Evolutionary conservation across 1,140 invertebrate genomes (phyloP), one percentile per base, ranked within the genome.

Genomic region (Drosophila murphyi): DNA sequence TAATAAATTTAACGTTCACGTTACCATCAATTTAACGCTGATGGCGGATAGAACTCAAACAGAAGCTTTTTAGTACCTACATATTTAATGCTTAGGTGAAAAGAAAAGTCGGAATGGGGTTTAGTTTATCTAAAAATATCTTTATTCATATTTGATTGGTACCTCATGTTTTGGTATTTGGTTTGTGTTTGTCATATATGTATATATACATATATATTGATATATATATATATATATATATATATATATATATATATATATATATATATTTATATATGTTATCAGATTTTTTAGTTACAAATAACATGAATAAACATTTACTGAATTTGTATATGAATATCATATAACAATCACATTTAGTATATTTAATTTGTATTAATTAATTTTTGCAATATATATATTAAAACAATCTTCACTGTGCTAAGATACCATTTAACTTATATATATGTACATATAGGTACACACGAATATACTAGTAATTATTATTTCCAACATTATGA

Each of bases 61-160:
- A 28, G 31, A 34, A 31, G 35, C 32, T 51, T 32, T 8, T 39
- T 45, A 4, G 10, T 5, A 12, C n/a, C 6, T 8, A 65, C 41
- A 29, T 29, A 31, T 39, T 74, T 56, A 20, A 76, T 63, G 31
- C 7, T 57, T 29, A 20, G n/a, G 32, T 12, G n/a, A 39, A 28
- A 55, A 35, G n/a, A 68, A 67, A 55, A 72, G 63, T 39, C 20
- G 10, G n/a, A n/a, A 35, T 64, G 31, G 12, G 28, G 45, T 78
- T 85, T 81, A 72, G 80, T 88, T 88, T 88, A 74, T 89, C 85
- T 89, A 89, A 89, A 89, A 89, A 89, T 89, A 89, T 72, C 75
- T 89, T 89, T 89, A 89, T 89, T 89, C 55, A 81, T 89, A 80
- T 89, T 89, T 90, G 85, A 89, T 89, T 89, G 85, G 85, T 89